A percentile compares a stretch with the other conserved stretches of the same genome.
Evolutionary conservation across 2,888 invertebrate species (phyloP).

Genomic region (Gnatocerus cornutus): DNA sequence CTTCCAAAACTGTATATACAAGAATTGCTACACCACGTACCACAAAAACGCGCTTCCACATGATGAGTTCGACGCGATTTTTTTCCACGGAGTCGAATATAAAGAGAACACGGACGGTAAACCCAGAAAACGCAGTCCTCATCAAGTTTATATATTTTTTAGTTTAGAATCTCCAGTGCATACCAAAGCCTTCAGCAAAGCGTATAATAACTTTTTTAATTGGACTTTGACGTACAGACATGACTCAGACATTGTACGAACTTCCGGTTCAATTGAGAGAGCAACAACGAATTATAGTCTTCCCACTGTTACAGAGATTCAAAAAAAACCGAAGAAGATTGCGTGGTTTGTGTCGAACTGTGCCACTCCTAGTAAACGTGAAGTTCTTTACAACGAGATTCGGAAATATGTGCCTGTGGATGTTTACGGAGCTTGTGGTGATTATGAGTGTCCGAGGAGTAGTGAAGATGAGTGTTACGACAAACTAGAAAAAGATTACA

Average conservation of each 20-base stretch:
- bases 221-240: slow-evolving; percentile 75
- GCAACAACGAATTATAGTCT: slow-evolving; percentile 51
- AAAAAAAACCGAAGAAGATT: slow-evolving; percentile 71
- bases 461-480: slow-evolving; percentile 68
- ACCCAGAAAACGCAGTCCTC: slow-evolving; percentile 65
- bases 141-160: slow-evolving; percentile 73
- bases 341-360: slow-evolving; percentile 77
- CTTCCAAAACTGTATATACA: slow-evolving; percentile 65
- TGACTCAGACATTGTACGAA: slow-evolving; percentile 68
- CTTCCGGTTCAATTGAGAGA: slow-evolving; percentile 62
- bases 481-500: slow-evolving; percentile 75
- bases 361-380: slow-evolving; percentile 69
- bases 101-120: slow-evolving; percentile 55
- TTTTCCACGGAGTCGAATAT: slow-evolving; percentile 72
- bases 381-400: slow-evolving; percentile 71
- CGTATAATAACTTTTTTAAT: slow-evolving; percentile 72
- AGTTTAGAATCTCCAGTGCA: slow-evolving; percentile 71
- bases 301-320: slow-evolving; percentile 54
- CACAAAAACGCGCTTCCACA: slow-evolving; percentile 65
- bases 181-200: slow-evolving; percentile 47
- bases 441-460: slow-evolving; percentile 61
- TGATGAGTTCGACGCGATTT: slow-evolving; percentile 72
- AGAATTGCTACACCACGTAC: slow-evolving; percentile 71
- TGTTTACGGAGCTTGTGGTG: slow-evolving; percentile 78
- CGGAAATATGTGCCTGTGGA: slow-evolving; percentile 75